phyloP scores from a whole-genome alignment of 53 echinoderm and acorn worm species.

The Echinometra lucunter region DNA sequence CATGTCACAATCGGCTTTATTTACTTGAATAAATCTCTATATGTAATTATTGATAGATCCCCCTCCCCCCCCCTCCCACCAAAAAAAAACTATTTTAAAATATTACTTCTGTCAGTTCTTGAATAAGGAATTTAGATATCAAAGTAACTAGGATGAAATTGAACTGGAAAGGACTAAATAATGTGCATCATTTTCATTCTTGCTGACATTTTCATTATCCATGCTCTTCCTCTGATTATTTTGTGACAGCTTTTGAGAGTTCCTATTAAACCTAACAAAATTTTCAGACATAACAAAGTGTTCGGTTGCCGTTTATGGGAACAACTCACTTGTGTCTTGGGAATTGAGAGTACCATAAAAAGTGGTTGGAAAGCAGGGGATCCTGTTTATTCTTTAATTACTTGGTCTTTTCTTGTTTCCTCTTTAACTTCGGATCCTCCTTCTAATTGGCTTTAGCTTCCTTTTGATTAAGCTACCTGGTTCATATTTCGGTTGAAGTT shows the following conservation, averaged over 20 bases:
- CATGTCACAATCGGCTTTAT: neutral
- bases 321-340: constrained; percentile 1
- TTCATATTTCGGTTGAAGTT: neutral
- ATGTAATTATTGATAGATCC: neutral
- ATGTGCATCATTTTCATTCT: neutral
- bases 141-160: neutral
- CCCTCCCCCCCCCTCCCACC: too few relatives aligned
- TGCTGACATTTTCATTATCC: neutral
- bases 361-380: neutral
- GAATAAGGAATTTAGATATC: neutral
- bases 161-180: neutral
- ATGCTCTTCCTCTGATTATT: neutral
- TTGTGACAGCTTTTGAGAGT: neutral
- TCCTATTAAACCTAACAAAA: neutral
- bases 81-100: too few relatives aligned
- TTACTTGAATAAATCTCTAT: neutral
- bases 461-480: too few relatives aligned
- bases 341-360: neutral
- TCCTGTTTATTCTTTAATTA: neutral
- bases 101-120: too few relatives aligned
- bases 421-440: neutral
- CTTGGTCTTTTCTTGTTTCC: neutral
- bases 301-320: constrained; percentile 5
- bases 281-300: neutral
- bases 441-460: neutral